Evolutionary conservation across 2,888 invertebrate species (phyloP), one percentile per base, ranked within the genome.

Genomic region (Corythucha ciliata): DNA sequence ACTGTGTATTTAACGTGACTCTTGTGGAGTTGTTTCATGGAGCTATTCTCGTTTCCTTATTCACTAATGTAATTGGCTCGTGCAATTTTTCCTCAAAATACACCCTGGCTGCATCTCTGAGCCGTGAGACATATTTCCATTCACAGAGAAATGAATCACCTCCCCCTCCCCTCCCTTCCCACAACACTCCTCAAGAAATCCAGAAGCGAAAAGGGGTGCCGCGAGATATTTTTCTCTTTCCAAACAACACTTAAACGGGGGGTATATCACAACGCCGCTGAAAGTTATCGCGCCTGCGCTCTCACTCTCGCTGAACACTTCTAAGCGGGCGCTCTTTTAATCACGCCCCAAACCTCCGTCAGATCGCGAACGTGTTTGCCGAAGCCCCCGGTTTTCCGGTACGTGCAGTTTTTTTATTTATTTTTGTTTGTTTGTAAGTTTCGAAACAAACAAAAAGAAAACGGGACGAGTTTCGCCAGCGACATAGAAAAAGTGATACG

Each of bases 371-470:
- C n/a, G n/a, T n/a, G n/a, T n/a, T n/a, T n/a, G n/a, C 32, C 49
- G 33, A 29, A 49, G 49, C 49, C 48, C 48, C 39, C 48, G 49
- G 49, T 27, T 40, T 49, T 16, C 49, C 49, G 49, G 49, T 49
- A 41, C 49, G 49, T 41, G 49, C 42, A 40, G 26, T 39, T 22
- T 45, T 14, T 6, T 10, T 36, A 29, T 12, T 29, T 29, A 12
- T 29, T 29, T 29, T 29, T 29, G 10, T 29, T 29, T 29, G 29
- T 10, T 8, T 29, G 29, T 29, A 29, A 8, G n/a, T 12, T 10
- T 29, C 29, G 29, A 29, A 29, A 8, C 29, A 29, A 10, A 8
- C 12, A 10, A 29, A 29, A 8, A 12, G 29, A 12, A 14, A 34
- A 34, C 34, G 12, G 34, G n/a, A 34, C 26, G 14, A 10, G 7